These are phyloP conservation scores for Grapholita molesta DNA, from an alignment of 1,140 invertebrate species.

Conservation along the genomic window DNA sequence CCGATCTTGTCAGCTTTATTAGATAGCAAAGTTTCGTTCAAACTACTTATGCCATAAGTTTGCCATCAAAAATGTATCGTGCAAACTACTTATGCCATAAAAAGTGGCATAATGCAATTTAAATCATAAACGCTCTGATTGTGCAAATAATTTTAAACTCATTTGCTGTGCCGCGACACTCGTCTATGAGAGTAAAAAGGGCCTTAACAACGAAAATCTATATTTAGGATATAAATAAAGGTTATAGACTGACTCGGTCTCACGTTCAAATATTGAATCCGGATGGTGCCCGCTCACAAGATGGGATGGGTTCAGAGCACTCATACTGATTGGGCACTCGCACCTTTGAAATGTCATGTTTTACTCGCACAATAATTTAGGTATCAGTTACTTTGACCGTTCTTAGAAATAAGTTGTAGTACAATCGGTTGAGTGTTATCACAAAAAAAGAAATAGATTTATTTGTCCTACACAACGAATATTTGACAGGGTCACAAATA, in stretches of 20 bases:
- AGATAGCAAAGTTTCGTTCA: too few relatives aligned
- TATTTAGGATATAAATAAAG: not conserved
- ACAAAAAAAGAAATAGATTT: too few relatives aligned
- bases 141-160: too few relatives aligned
- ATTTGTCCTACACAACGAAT: too few relatives aligned
- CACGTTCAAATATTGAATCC: conserved; percentile 15
- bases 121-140: too few relatives aligned
- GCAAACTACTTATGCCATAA: too few relatives aligned
- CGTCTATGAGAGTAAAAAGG: not conserved
- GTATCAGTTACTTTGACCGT: not conserved
- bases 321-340: conserved; percentile 15
- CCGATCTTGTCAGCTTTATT: too few relatives aligned
- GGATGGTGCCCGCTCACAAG: not conserved
- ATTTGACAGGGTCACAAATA: too few relatives aligned
- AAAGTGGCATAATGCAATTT: too few relatives aligned
- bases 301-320: conserved; percentile 12
- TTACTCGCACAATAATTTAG: conserved; percentile 5
- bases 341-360: conserved; percentile 15
- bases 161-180: too few relatives aligned
- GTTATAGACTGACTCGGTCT: not conserved
- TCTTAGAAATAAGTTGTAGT: not conserved
- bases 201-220: not conserved
- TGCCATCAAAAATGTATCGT: too few relatives aligned
- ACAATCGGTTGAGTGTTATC: not conserved
- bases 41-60: too few relatives aligned